These are phyloP conservation scores for Pristionchus fissidentatus DNA, from an alignment of 2,888 invertebrate species.

Conservation along the genomic window DNA sequence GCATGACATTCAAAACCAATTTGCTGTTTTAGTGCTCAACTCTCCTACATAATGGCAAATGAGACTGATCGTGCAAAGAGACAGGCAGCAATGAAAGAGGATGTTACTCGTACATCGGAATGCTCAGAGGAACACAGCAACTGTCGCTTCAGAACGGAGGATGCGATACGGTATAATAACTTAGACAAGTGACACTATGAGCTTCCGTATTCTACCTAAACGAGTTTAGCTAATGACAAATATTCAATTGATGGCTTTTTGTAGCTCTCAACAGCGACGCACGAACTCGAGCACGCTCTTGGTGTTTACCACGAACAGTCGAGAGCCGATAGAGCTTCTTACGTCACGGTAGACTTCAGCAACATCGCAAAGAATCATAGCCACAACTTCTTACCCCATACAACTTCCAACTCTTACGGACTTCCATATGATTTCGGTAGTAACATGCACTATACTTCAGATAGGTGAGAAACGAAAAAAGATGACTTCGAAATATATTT, in stretches of 20 bases:
- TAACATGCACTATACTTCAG: conserved; percentile 44
- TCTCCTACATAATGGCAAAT: conserved; percentile 21
- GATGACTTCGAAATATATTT: too few species aligned
- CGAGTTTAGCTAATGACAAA: neutral
- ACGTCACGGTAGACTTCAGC: conserved; percentile 1
- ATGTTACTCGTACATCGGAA: conserved; percentile 7
- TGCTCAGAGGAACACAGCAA: neutral
- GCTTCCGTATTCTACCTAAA: neutral
- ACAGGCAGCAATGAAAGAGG: conserved; percentile 20
- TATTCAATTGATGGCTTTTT: neutral
- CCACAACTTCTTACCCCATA: neutral
- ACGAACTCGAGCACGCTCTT: conserved; percentile 31
- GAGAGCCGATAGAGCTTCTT: conserved; percentile 11
- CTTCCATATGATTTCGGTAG: conserved; percentile 41
- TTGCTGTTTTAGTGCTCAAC: conserved; percentile 1
- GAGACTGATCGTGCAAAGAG: conserved; percentile 33
- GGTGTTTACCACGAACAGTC: conserved; percentile 39
- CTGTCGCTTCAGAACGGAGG: conserved; percentile 16
- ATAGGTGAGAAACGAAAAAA: conserved; percentile 10
- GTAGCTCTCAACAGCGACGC: conserved; percentile 13
- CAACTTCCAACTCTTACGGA: neutral
- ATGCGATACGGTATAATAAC: conserved; percentile 6
- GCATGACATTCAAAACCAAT: neutral
- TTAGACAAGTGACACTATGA: neutral
- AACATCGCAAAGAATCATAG: neutral